Evolutionary conservation across 2,113 vertebrate species (phyloP).

Genomic region (Pteruthius melanotis): DNA sequence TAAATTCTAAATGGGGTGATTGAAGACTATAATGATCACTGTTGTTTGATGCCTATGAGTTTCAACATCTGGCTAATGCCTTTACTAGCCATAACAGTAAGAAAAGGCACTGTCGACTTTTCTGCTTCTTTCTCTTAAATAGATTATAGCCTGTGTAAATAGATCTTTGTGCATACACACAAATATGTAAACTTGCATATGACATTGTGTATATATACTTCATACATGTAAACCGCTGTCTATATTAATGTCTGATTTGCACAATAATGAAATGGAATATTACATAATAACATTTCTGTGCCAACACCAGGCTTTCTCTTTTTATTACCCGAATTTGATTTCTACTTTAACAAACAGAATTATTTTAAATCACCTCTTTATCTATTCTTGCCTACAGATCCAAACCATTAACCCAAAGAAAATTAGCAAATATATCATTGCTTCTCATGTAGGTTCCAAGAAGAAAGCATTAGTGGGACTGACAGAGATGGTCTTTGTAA

Average conservation of each 20-base stretch:
- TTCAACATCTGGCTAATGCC: constrained; percentile 73
- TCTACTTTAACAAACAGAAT: not conserved
- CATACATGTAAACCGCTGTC: not conserved
- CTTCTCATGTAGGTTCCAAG: not conserved
- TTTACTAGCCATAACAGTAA: constrained; percentile 47
- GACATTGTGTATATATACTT: not conserved
- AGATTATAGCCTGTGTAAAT: not conserved
- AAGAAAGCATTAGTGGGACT: not conserved
- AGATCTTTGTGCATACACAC: not conserved
- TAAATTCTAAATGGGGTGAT: constrained; percentile 78
- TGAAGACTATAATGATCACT: constrained; percentile 71
- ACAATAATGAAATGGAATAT: not conserved
- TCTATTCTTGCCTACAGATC: constrained; percentile 4
- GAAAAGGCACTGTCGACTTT: not conserved
- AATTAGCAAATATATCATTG: constrained; percentile 20
- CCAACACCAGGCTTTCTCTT: not conserved
- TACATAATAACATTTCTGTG: not conserved
- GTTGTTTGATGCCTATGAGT: constrained; percentile 61
- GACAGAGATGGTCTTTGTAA: not conserved
- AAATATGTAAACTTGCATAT: not conserved
- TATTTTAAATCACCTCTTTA: not conserved
- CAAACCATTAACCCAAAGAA: not conserved
- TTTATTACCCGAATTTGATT: constrained; percentile 16
- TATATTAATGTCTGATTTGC: not conserved
- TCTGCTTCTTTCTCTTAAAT: constrained; percentile 14